Evolutionary conservation across 2,797 vertebrate genomes (phyloP), one percentile per base, ranked within the genome.

Genomic region (Nasua narica): DNA sequence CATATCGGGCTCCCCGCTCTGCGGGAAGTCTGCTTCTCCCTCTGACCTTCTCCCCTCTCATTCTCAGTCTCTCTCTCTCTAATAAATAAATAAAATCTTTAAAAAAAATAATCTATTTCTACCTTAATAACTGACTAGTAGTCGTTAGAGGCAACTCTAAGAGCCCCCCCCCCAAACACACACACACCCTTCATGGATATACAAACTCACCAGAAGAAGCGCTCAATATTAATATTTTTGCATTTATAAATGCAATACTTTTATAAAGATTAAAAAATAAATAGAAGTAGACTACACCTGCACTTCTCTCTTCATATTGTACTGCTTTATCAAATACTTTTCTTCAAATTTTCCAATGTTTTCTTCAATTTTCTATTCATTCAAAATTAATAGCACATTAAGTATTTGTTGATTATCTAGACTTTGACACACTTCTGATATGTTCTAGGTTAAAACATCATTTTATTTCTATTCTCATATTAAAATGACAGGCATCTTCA

Each of bases 311-410:
- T 83, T 52, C 13, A 60, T n/a, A 82, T 3, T 89, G 58, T 23
- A 50, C 37, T 70, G 32, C 25, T 88, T 43, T 65, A 87, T 25
- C 35, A 77, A 70, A 65, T 27, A 97, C 10, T 84, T 86, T 79
- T 79, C 50, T 93, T 89, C 37, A 93, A 52, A 43, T 83, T 62
- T 84, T 91, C 54, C 54, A 87, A 48, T 43, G 50, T 81, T 67
- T 74, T 91, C 35, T 93, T 94, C 54, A 77, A 43, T 43, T 43
- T 43, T 43, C 43, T 65, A 40, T 50, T 90, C 40, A 72, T 67
- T 92, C 58, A 92, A 84, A 92, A 90, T 85, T 78, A 94, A 78
- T 15, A 88, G 8, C 11, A 87, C 35, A 23, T 60, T 89, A 93
- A 25, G 29, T 13, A 72, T 50, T 32, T 46, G 62, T 12, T 58